Conservation (phyloP, 2,797 vertebrate genomes). For the Cynodonichthys magdalenae region DNA sequence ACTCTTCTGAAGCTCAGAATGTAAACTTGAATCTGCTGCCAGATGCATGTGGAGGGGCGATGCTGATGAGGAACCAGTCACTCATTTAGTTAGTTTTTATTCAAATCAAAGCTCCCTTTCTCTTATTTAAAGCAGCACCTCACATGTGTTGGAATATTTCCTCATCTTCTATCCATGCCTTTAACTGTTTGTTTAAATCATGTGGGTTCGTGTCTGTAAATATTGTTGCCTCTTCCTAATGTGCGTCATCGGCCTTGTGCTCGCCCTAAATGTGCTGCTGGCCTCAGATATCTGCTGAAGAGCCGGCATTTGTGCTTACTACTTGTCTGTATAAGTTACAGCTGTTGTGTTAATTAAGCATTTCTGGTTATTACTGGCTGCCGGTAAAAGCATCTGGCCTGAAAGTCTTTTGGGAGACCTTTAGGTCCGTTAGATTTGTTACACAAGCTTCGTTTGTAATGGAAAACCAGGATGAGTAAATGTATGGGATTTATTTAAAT, state of each 20-base stretch:
- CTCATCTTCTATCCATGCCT: neutral
- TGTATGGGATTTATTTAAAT: too few relatives aligned
- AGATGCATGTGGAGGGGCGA: constrained; percentile 14
- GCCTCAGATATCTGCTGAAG: constrained; percentile 26
- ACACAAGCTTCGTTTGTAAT: too few relatives aligned
- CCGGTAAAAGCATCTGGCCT: constrained; percentile 19
- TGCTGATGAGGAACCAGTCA: constrained; percentile 11
- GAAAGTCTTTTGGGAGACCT: neutral
- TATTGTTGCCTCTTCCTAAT: constrained; percentile 37
- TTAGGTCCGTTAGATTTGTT: neutral
- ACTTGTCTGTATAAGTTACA: constrained; percentile 16
- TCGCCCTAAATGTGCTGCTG: constrained; percentile 17
- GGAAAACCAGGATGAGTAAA: too few relatives aligned
- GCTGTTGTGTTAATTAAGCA: constrained; percentile 11
- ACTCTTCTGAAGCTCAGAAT: constrained; percentile 41
- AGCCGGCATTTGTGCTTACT: constrained; percentile 24
- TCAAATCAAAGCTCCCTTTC: too few relatives aligned
- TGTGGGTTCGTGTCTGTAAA: constrained; percentile 52
- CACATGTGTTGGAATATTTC: constrained; percentile 22
- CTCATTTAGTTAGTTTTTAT: constrained; percentile 14
- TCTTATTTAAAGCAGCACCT: neutral
- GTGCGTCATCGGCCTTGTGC: constrained; percentile 52
- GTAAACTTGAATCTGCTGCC: constrained; percentile 25
- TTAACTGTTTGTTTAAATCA: constrained; percentile 45
- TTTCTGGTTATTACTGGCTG: constrained; percentile 30